Conservation (phyloP, 2,113 vertebrate genomes). For the Helogale parvula region DNA sequence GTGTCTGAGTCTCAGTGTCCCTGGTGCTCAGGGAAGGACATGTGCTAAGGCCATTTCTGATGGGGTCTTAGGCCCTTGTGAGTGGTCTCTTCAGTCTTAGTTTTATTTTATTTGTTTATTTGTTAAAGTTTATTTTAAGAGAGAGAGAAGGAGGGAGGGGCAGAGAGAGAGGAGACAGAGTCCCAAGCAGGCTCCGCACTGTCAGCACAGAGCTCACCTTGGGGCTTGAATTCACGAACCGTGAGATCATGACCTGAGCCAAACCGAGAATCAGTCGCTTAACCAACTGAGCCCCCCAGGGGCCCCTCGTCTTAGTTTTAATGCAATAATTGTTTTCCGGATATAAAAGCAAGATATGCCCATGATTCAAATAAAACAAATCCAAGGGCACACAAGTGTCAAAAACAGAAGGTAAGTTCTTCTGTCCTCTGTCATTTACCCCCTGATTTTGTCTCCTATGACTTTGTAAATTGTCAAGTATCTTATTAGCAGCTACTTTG, state of each 20-base stretch:
- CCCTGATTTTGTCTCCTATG: not conserved
- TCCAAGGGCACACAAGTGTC: not conserved
- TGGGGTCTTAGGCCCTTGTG: not conserved
- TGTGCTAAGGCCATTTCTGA: not conserved
- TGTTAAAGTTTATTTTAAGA: too few relatives aligned
- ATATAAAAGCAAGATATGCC: not conserved
- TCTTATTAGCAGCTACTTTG: not conserved
- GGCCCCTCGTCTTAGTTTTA: not conserved
- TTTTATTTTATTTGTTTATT: not conserved
- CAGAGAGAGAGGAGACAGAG: too few relatives aligned
- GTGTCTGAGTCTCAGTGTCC: too few relatives aligned
- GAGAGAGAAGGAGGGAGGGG: too few relatives aligned
- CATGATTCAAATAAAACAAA: not conserved
- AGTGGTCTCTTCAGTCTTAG: not conserved
- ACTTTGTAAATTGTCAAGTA: not conserved
- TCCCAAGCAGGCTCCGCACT: too few relatives aligned
- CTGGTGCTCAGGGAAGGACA: not conserved
- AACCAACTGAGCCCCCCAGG: too few relatives aligned
- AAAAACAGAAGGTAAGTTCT: not conserved
- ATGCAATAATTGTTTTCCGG: not conserved
- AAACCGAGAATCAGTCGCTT: too few relatives aligned
- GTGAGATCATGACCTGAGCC: too few relatives aligned
- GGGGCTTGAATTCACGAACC: too few relatives aligned
- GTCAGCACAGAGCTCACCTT: too few relatives aligned
- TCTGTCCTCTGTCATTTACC: too few relatives aligned